Conservation (phyloP, 2,797 vertebrate species). For the Mormyrops attenuatus region DNA sequence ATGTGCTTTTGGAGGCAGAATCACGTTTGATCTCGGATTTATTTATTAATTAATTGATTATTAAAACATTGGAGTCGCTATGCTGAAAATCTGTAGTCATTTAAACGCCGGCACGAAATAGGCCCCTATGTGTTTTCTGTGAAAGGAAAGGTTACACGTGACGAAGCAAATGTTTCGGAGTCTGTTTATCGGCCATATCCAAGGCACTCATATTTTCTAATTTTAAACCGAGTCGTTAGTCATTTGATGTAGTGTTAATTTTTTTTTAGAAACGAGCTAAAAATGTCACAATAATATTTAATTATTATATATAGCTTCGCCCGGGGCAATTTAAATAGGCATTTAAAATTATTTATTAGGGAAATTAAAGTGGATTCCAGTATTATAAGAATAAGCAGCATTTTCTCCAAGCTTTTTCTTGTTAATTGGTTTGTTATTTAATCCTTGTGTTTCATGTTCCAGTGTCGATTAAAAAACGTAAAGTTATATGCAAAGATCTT, state of each 20-base stretch:
- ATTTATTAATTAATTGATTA: background rate
- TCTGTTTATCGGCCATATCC: background rate
- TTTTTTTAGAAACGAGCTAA: background rate
- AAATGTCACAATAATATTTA: background rate
- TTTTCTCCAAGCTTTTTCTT: background rate
- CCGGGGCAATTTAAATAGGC: background rate
- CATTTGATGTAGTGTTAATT: background rate
- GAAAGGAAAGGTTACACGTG: background rate
- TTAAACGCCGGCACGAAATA: background rate
- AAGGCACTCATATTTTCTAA: background rate
- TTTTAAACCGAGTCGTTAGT: background rate
- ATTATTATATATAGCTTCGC: background rate
- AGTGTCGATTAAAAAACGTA: background rate
- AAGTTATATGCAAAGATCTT: background rate
- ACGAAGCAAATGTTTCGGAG: background rate
- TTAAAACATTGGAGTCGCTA: background rate
- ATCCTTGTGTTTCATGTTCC: background rate
- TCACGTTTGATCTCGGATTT: background rate
- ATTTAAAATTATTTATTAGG: background rate
- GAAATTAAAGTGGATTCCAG: background rate
- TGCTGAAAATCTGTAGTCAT: background rate
- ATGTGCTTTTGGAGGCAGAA: constrained; percentile 20
- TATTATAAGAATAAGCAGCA: background rate
- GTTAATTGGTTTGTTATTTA: background rate
- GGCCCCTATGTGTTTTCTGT: background rate